These are phyloP conservation scores for Campopleginae sp. DNA, from an alignment of 2,888 invertebrate species.

Conservation along the genomic window DNA sequence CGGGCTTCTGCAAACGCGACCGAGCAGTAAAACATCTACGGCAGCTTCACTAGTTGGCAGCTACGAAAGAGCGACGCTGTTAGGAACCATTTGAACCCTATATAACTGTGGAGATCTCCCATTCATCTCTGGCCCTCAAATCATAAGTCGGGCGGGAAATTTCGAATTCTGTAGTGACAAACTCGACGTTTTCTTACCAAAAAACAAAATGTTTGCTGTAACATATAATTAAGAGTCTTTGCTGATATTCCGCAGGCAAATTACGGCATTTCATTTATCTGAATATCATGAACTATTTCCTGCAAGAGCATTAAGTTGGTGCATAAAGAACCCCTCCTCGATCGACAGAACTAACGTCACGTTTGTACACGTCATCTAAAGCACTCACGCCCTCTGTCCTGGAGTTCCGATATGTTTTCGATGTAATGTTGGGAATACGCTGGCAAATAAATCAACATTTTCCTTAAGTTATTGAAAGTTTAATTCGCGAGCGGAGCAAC, in stretches of 20 bases:
- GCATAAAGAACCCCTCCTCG: constrained; percentile 6
- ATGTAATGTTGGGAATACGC: constrained; percentile 70
- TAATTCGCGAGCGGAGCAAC: constrained; percentile 54
- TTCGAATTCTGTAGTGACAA: not conserved
- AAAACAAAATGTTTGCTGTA: not conserved
- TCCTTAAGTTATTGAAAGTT: constrained; percentile 55
- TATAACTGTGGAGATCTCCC: too few species aligned
- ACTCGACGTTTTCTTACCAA: not conserved
- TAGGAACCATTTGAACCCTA: too few species aligned
- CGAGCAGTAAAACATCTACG: too few species aligned
- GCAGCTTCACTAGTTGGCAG: too few species aligned
- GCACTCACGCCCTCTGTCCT: constrained; percentile 67
- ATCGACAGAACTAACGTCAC: constrained; percentile 63
- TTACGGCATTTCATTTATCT: not conserved
- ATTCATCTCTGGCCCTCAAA: too few species aligned
- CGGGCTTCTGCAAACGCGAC: too few species aligned
- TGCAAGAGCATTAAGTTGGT: not conserved
- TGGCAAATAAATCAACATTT: constrained; percentile 69
- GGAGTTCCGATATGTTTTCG: constrained; percentile 52
- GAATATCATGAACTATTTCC: not conserved
- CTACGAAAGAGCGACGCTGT: too few species aligned
- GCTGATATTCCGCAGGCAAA: not conserved
- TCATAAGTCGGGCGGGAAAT: not conserved
- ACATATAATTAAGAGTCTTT: not conserved
- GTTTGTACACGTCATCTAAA: constrained; percentile 73